Base-by-base conservation (phyloP, 2,888 invertebrate genomes). In the Disparrhopalites patrizii region DNA sequence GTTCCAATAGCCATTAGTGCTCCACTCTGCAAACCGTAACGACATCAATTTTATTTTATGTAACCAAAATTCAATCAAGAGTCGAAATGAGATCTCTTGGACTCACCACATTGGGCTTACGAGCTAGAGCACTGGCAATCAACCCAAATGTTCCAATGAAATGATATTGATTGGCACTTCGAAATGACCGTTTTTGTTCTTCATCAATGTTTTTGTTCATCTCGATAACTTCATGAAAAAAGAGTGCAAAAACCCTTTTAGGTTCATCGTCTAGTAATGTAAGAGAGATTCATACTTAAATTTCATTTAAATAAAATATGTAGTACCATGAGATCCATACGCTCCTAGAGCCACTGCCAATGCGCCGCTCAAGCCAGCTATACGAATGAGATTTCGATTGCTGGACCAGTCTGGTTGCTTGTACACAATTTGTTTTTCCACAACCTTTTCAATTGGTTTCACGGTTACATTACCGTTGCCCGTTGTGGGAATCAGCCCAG, bases 81-180 rank as follows among this genome's bases (percentile, higher is more conserved):
- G 20, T 55, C n/a, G 5, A 28, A 25, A 13, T 30, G 28, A 5
- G 15, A 36, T 36, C 20, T 47, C 7, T 13, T 18, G 10, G 30
- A 33, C 67, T 63, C 68, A 74, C 73, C 38, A 73, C 62, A 47
- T 50, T 54, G 4, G 75, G 75, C 33, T 57, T 67, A 23, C 63
- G 56, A 8, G 65, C 66, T 51, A 75, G 51, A 0, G 72, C 67
- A n/a, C 71, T 61, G 1, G 75, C 73, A 23, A 75, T 67, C 2
- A 75, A 52, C 5, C 75, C 75, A 65, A 71, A 72, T 3, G 74
- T 74, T 36, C 74, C 75, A 60, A 75, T 70, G 36, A 73, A 75
- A 55, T 75, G 73, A 62, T 75, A 75, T 64, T 73, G 65, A 63
- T 71, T 74, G 3, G 72, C 75, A 50, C 73, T 74, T 38, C 73